A percentile compares a stretch with the other conserved stretches of the same genome.
Conservation (phyloP, 2,797 vertebrate species). For the Anas georgica region DNA sequence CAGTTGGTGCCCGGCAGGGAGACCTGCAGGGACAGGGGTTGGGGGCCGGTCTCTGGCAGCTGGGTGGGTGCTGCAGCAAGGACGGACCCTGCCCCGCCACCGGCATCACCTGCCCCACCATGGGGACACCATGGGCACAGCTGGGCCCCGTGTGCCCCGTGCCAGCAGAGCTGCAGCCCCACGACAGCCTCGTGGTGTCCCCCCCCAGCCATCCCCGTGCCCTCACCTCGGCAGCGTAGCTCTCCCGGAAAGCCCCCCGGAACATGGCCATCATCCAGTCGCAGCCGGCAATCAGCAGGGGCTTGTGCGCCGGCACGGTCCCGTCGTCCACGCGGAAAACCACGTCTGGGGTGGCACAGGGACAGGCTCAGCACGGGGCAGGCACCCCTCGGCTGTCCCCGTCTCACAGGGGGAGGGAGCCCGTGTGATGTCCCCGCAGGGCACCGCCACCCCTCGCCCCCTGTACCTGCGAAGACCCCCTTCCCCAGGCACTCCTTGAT, state of each 20-base stretch:
- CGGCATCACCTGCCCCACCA: accelerated
- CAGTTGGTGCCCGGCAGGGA: slow-evolving; percentile 85
- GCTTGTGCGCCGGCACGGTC: slow-evolving; percentile 88
- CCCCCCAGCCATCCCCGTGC: accelerated
- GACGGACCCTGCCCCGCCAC: neutral
- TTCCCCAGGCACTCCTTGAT: slow-evolving; percentile 91
- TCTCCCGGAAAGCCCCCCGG: slow-evolving; percentile 90
- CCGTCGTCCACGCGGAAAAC: slow-evolving; percentile 89
- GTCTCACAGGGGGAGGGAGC: neutral
- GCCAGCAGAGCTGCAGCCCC: no score
- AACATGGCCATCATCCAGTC: slow-evolving; percentile 96
- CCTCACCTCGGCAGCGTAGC: slow-evolving; percentile 85
- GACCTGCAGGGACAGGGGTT: slow-evolving; percentile 73
- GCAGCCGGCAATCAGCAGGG: slow-evolving; percentile 90
- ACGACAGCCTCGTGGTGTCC: no score
- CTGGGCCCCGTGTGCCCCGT: no score
- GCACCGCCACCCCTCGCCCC: no score
- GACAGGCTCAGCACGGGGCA: neutral
- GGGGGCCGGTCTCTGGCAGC: accelerated
- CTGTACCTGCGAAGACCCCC: slow-evolving; percentile 85
- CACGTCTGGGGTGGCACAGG: slow-evolving; percentile 81
- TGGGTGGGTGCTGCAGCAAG: neutral
- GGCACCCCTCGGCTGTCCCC: neutral
- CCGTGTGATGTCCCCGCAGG: accelerated
- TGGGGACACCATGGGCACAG: neutral